Base-by-base conservation (phyloP, 2,113 vertebrate species). In the Sus scrofa region DNA sequence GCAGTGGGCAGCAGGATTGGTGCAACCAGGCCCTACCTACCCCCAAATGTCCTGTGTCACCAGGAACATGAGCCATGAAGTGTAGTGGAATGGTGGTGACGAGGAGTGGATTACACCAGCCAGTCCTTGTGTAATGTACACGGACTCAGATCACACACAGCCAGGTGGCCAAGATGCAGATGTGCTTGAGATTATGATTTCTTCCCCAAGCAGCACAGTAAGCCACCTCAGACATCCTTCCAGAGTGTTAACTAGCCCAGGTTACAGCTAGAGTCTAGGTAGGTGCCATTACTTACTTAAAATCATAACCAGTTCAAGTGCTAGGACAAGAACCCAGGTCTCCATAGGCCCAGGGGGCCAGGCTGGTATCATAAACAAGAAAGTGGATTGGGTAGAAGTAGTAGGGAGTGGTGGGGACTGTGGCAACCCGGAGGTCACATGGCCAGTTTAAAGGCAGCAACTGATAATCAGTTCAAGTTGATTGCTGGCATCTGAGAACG, bases 221-320 rank as follows among this genome's bases (percentile, higher is more conserved):
- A 84, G 56, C 10, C 39, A 91, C 34, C 50, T 54, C 63, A 24
- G 56, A 96, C 77, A 73, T 89, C 34, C 37, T 94, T 93, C 93
- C 73, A 65, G n/a, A 82, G 83, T 27, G 15, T 19, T 20, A 34
- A 24, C 56, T 44, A 22, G 2, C 86, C 65, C 7, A 84, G 24
- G 44, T 44, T 74, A 93, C 19, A 91, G 58, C 75, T 13, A 32
- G n/a, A 88, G 60, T 62, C 91, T 50, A 88, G 79, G 60, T 0
- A 89, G 63, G 12, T 67, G 22, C 7, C 75, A 37, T 62, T 19
- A n/a, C 10, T 65, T 91, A 74, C 65, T n/a, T 86, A 50, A 63
- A 20, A 50, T 71, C 22, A 85, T 7, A 63, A 37, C 54, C 37
- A 37, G 62, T 27, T 65, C 19, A 20, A 65, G 73, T 27, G 27